Evolutionary conservation across 2,113 vertebrate species (phyloP).

Genomic region (Atlantisia rogersi): DNA sequence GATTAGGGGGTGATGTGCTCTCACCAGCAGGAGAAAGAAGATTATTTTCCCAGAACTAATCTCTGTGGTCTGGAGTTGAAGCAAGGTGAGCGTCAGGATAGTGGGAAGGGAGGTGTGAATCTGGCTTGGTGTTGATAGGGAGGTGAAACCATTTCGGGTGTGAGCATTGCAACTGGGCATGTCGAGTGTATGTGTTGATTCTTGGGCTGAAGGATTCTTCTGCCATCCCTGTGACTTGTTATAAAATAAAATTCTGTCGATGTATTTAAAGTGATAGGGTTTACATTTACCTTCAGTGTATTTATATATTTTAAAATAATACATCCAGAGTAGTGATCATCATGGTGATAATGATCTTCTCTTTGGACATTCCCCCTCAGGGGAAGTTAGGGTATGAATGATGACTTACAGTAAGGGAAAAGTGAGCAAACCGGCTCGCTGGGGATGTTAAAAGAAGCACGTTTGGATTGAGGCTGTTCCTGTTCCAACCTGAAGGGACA

Average conservation of each 20-base stretch:
- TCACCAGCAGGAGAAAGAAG: background rate
- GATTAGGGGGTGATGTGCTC: background rate
- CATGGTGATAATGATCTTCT: background rate
- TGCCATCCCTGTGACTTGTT: background rate
- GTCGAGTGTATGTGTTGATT: background rate
- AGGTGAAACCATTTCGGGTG: background rate
- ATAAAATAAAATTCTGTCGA: background rate
- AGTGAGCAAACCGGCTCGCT: background rate
- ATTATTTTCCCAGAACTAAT: conserved; percentile 26
- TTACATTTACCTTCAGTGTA: background rate
- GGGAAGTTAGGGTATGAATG: background rate
- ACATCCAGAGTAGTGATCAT: background rate
- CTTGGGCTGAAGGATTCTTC: background rate
- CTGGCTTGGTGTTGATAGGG: background rate
- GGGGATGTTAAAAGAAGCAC: background rate
- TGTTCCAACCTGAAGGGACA: background rate
- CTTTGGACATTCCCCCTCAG: background rate
- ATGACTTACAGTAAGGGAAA: background rate
- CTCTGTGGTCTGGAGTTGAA: background rate
- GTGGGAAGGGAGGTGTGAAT: background rate
- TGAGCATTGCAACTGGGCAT: background rate
- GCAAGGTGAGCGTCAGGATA: background rate
- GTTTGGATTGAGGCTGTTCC: accelerated
- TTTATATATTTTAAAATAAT: background rate
- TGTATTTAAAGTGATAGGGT: background rate